Evolutionary conservation across 2,113 vertebrate genomes (phyloP).

Genomic region (Aegotheles bennettii): DNA sequence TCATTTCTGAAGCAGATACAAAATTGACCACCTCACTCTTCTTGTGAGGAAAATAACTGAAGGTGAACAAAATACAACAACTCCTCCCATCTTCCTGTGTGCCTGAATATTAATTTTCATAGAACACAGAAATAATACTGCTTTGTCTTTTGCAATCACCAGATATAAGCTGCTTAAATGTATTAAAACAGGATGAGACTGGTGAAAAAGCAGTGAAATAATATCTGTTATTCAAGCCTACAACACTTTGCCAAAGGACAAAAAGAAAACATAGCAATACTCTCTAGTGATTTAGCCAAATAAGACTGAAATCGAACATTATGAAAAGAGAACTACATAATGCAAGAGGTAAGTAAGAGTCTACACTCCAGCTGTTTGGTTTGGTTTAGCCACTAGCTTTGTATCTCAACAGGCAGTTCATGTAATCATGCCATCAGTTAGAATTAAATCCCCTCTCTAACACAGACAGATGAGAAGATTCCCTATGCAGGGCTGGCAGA

Average conservation of each 20-base stretch:
- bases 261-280: not conserved
- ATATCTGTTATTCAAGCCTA: not conserved
- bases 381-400: not conserved
- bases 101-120: not conserved
- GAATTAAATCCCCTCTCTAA: not conserved
- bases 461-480: not conserved
- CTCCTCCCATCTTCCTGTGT: not conserved
- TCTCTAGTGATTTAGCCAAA: not conserved
- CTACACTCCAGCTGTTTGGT: not conserved
- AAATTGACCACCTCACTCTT: not conserved
- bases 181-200: not conserved
- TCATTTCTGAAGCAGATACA: not conserved
- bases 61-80: not conserved
- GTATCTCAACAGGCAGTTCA: not conserved
- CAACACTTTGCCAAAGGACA: not conserved
- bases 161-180: slow-evolving; percentile 18
- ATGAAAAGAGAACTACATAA: not conserved
- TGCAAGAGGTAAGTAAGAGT: not conserved
- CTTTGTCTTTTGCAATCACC: not conserved
- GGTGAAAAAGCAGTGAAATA: not conserved
- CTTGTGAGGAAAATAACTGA: not conserved
- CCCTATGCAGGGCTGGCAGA: not conserved
- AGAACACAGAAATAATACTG: not conserved
- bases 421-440: not conserved
- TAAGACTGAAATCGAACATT: not conserved